A percentile compares a stretch with the other conserved stretches of the same genome.
Evolutionary conservation across 1,140 invertebrate species (phyloP).

Genomic region (Leucophenga varia): DNA sequence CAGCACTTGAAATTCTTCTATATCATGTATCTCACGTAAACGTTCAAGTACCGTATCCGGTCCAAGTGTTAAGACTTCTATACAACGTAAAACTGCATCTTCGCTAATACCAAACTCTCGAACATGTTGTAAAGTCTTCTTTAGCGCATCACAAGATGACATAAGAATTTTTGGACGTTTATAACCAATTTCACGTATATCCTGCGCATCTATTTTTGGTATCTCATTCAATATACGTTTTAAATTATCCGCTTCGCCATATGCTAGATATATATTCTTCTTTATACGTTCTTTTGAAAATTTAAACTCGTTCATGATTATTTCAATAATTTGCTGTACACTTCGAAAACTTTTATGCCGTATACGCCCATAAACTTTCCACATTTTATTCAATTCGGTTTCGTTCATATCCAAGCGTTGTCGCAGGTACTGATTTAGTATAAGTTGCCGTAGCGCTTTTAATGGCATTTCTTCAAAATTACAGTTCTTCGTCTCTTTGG

Average conservation of each 20-base stretch:
- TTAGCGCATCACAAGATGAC: conserved; percentile 58
- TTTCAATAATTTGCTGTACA: conserved; percentile 57
- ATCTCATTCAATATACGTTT: conserved; percentile 60
- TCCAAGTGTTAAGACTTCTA: conserved; percentile 60
- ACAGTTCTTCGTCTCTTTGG: no score
- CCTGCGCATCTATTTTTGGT: conserved; percentile 56
- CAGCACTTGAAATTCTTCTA: conserved; percentile 60
- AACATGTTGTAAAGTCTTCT: conserved; percentile 58
- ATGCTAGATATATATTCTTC: conserved; percentile 60
- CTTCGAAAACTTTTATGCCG: conserved; percentile 60
- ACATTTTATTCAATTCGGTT: conserved; percentile 58
- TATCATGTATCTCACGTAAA: conserved; percentile 57
- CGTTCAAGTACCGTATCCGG: conserved; percentile 59
- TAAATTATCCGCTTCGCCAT: conserved; percentile 60
- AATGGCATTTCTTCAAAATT: conserved; percentile 46
- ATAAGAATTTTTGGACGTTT: conserved; percentile 61
- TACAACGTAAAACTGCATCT: conserved; percentile 57
- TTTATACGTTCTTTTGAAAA: conserved; percentile 57
- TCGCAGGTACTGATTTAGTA: conserved; percentile 58
- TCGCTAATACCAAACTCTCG: conserved; percentile 58
- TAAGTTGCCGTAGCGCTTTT: conserved; percentile 57
- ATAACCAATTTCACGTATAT: conserved; percentile 58
- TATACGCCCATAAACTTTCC: conserved; percentile 58
- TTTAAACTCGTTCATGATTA: conserved; percentile 57
- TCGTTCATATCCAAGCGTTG: conserved; percentile 57